A percentile compares a stretch with the other conserved stretches of the same genome.
phyloP scores from a whole-genome alignment of 2,797 vertebrate genomes.

The Falco concolor region DNA sequence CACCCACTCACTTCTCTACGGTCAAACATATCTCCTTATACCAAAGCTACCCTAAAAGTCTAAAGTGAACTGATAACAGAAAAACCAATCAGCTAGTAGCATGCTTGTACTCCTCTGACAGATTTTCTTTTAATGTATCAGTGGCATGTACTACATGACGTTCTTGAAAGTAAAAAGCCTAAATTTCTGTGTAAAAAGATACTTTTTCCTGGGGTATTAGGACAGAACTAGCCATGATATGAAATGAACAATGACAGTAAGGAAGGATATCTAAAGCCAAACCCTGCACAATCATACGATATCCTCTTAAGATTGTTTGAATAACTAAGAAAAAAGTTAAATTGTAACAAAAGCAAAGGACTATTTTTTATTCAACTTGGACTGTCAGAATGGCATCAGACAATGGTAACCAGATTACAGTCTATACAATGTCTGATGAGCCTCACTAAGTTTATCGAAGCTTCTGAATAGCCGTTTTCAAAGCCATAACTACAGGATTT shows the following conservation, averaged over 20 bases:
- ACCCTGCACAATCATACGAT: neutral
- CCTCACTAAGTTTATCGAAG: neutral
- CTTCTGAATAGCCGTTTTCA: neutral
- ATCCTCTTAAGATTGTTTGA: neutral
- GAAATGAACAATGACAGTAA: neutral
- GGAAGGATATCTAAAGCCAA: neutral
- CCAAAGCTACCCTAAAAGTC: neutral
- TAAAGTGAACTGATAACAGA: neutral
- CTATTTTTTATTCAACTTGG: neutral
- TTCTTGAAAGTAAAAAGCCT: neutral
- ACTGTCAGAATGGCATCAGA: neutral
- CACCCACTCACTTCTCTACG: fast-evolving
- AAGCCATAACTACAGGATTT: neutral
- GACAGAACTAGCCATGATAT: neutral
- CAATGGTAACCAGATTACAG: neutral
- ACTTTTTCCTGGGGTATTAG: neutral
- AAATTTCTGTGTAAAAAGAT: neutral
- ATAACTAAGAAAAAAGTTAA: neutral
- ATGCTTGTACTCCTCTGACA: neutral
- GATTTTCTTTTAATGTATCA: neutral
- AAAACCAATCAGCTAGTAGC: neutral
- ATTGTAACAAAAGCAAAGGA: neutral
- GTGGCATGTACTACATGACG: too few species aligned
- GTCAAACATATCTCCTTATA: neutral
- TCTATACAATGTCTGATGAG: neutral